Evolutionary conservation across 2,888 invertebrate species (phyloP).

Genomic region (Stenchaetothrips biformis): DNA sequence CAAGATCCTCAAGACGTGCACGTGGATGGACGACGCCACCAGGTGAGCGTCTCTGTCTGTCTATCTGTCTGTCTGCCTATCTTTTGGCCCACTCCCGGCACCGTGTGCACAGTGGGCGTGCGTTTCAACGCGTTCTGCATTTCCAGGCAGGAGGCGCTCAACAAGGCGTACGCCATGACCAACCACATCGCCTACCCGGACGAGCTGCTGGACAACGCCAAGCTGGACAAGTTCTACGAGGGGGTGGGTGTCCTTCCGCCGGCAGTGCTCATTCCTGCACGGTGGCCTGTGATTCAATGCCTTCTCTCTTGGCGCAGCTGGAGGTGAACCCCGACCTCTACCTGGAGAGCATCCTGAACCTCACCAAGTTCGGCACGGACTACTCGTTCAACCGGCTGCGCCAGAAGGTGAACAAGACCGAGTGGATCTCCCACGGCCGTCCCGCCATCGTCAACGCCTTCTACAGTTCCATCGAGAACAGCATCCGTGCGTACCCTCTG

Average conservation of each 20-base stretch:
- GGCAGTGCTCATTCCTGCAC: neutral
- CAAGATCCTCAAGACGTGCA: slow-evolving; percentile 69
- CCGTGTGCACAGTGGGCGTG: too few species aligned
- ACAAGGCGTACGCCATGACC: slow-evolving; percentile 76
- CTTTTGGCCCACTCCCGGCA: neutral
- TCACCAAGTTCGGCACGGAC: slow-evolving; percentile 75
- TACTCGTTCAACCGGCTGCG: slow-evolving; percentile 72
- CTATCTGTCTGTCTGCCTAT: neutral
- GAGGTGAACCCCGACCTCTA: slow-evolving; percentile 66
- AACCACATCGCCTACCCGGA: slow-evolving; percentile 91
- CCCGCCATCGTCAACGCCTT: slow-evolving; percentile 83
- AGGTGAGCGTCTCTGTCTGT: slow-evolving; percentile 42
- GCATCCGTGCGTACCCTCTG: slow-evolving; percentile 67
- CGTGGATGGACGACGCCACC: slow-evolving; percentile 91
- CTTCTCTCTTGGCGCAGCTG: slow-evolving; percentile 49
- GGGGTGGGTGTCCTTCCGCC: slow-evolving; percentile 59
- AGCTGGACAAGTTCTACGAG: slow-evolving; percentile 72
- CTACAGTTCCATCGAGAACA: slow-evolving; percentile 80
- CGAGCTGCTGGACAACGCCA: slow-evolving; percentile 75
- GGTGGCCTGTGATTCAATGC: neutral
- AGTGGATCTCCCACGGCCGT: slow-evolving; percentile 78
- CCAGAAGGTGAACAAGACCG: slow-evolving; percentile 75
- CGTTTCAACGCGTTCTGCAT: neutral
- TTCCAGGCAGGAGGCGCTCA: slow-evolving; percentile 59
- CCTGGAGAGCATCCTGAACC: slow-evolving; percentile 68